These are phyloP conservation scores for Nephrocerus scutellatus DNA, from an alignment of 2,888 invertebrate genomes.

Conservation along the genomic window DNA sequence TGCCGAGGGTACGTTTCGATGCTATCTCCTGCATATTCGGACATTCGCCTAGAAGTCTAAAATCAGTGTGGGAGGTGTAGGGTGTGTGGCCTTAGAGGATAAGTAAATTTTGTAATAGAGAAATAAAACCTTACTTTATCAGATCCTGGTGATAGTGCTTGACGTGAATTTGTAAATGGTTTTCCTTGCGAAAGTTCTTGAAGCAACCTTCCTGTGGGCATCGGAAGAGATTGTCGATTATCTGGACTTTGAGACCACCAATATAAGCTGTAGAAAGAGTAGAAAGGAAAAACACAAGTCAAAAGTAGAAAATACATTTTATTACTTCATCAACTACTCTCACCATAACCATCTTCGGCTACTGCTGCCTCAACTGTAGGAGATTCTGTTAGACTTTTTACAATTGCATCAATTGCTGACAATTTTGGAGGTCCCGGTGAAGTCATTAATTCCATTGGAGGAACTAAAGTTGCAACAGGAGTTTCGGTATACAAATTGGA, in stretches of 20 bases:
- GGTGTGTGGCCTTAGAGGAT: neutral
- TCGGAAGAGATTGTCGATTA: slow-evolving; percentile 60
- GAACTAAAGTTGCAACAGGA: slow-evolving; percentile 36
- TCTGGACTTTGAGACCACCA: slow-evolving; percentile 57
- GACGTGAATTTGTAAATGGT: slow-evolving; percentile 84
- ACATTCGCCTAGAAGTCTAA: slow-evolving; percentile 59
- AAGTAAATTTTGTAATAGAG: neutral
- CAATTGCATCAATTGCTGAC: neutral
- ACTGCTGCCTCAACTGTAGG: slow-evolving; percentile 7
- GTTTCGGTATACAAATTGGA: slow-evolving; percentile 34
- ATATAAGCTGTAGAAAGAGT: slow-evolving; percentile 48
- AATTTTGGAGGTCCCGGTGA: slow-evolving; percentile 24
- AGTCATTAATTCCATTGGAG: slow-evolving; percentile 41
- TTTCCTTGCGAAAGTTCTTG: slow-evolving; percentile 87
- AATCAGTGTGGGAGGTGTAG: too few relatives aligned
- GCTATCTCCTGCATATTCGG: slow-evolving; percentile 83
- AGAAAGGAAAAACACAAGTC: neutral
- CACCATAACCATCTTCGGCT: slow-evolving; percentile 41
- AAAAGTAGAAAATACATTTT: too few relatives aligned
- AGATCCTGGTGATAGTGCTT: slow-evolving; percentile 88
- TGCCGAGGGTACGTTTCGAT: slow-evolving; percentile 67
- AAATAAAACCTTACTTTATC: slow-evolving; percentile 49
- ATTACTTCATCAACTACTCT: too few relatives aligned
- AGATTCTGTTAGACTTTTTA: neutral
- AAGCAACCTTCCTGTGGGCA: slow-evolving; percentile 78